A percentile compares a stretch with the other conserved stretches of the same genome.
These are phyloP conservation scores for Uria lomvia DNA, from an alignment of 2,113 vertebrate species.

Conservation along the genomic window DNA sequence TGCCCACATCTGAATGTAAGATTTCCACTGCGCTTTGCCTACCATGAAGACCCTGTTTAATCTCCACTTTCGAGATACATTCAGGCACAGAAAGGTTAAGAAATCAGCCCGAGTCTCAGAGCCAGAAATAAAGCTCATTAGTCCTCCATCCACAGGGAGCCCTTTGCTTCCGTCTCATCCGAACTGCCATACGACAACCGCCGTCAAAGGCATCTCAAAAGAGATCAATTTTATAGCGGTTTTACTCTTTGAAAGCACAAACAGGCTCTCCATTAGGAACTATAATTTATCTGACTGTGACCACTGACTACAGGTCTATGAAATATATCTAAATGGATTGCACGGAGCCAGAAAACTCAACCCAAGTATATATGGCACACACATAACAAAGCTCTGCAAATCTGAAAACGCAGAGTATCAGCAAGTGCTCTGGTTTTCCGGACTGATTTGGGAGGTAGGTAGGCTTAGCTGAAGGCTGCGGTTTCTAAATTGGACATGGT, in stretches of 20 bases:
- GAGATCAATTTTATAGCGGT: slow-evolving; percentile 51
- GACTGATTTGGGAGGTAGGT: slow-evolving; percentile 38
- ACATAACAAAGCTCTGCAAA: slow-evolving; percentile 14
- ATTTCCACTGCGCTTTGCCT: neutral
- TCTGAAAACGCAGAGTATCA: slow-evolving; percentile 39
- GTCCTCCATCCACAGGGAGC: neutral
- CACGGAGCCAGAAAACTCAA: neutral
- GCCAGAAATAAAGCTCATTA: slow-evolving; percentile 43
- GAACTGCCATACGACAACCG: neutral
- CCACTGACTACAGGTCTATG: neutral
- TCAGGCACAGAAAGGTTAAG: neutral
- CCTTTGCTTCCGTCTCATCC: neutral
- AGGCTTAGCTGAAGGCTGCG: slow-evolving; percentile 59
- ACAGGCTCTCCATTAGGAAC: slow-evolving; percentile 37
- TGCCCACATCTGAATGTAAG: neutral
- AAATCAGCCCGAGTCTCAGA: neutral
- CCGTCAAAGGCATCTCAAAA: slow-evolving; percentile 49
- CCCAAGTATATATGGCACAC: neutral
- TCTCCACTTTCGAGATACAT: neutral
- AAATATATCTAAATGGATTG: slow-evolving; percentile 42
- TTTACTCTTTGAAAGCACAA: slow-evolving; percentile 58
- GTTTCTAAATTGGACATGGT: slow-evolving; percentile 72
- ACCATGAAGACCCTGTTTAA: neutral
- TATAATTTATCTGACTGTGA: slow-evolving; percentile 55
- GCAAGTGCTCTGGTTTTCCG: slow-evolving; percentile 44